Conservation (phyloP, 2,888 invertebrate genomes). For the Cantharis nigra region DNA sequence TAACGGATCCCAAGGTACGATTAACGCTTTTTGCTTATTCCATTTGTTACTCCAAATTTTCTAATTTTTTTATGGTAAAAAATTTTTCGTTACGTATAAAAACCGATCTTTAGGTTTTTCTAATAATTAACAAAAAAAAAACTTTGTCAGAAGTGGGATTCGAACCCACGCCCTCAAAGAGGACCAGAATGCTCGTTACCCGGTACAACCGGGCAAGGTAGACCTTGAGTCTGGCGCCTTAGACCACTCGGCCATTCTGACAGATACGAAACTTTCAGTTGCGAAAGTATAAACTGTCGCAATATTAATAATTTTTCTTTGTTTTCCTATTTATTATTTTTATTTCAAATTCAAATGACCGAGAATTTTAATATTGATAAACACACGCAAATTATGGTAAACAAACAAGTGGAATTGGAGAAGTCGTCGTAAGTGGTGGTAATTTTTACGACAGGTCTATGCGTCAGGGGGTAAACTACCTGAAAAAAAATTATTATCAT, state of each 20-base stretch:
- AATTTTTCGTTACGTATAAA: no score
- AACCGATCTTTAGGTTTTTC: no score
- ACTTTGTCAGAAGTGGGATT: constrained; percentile 49
- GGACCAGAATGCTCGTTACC: constrained; percentile 54
- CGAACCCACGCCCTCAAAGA: constrained; percentile 58
- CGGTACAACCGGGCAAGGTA: background rate
- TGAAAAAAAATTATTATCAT: background rate
- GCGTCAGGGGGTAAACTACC: background rate
- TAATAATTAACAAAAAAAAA: constrained; percentile 22
- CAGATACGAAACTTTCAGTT: constrained; percentile 40
- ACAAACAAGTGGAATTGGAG: background rate
- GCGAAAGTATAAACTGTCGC: rapidly evolving
- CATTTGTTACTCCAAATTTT: no score
- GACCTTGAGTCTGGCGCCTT: constrained; percentile 77
- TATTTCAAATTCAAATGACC: no score
- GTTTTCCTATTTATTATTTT: no score
- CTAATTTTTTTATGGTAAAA: no score
- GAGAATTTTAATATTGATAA: no score
- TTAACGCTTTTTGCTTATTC: background rate
- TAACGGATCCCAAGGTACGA: constrained; percentile 76
- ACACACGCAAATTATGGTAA: no score
- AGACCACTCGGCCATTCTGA: constrained; percentile 91
- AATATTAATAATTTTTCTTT: background rate
- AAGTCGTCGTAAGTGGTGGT: background rate
- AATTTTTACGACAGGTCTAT: background rate